These are phyloP conservation scores for Epinotia nisella DNA, from an alignment of 2,888 invertebrate genomes.

Conservation along the genomic window DNA sequence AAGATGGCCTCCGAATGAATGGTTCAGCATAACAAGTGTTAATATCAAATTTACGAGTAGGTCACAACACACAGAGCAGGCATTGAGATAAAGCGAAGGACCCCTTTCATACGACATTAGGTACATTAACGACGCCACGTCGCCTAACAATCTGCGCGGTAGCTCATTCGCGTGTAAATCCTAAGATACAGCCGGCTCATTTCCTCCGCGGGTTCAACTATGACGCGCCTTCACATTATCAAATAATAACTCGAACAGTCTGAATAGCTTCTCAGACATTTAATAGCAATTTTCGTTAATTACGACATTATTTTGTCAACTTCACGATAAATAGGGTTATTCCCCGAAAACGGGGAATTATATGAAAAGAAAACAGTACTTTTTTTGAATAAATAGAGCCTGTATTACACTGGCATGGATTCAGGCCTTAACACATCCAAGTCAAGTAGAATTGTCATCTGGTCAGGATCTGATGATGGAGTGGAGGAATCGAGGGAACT, in stretches of 20 bases:
- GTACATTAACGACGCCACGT: conserved; percentile 83
- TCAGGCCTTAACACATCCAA: no score
- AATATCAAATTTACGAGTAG: conserved; percentile 43
- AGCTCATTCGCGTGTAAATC: conserved; percentile 82
- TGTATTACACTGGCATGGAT: no score
- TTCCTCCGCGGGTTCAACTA: conserved; percentile 70
- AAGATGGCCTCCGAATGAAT: not conserved
- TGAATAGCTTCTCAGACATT: conserved; percentile 12
- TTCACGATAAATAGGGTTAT: no score
- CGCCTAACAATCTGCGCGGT: conserved; percentile 81
- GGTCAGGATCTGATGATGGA: no score
- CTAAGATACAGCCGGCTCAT: conserved; percentile 83
- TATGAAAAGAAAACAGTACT: no score
- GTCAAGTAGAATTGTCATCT: no score
- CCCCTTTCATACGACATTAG: conserved; percentile 84
- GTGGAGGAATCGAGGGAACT: no score
- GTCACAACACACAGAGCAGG: conserved; percentile 66
- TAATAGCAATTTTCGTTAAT: conserved; percentile 10
- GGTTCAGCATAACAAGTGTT: not conserved
- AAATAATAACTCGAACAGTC: conserved; percentile 48
- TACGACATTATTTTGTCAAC: not conserved
- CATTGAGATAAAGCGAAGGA: conserved; percentile 78
- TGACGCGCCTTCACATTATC: conserved; percentile 45
- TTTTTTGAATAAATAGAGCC: no score
- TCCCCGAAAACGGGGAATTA: no score